A percentile compares a stretch with the other conserved stretches of the same genome.
Evolutionary conservation across 2,113 vertebrate species (phyloP).

Genomic region (Pseudois nayaur): DNA sequence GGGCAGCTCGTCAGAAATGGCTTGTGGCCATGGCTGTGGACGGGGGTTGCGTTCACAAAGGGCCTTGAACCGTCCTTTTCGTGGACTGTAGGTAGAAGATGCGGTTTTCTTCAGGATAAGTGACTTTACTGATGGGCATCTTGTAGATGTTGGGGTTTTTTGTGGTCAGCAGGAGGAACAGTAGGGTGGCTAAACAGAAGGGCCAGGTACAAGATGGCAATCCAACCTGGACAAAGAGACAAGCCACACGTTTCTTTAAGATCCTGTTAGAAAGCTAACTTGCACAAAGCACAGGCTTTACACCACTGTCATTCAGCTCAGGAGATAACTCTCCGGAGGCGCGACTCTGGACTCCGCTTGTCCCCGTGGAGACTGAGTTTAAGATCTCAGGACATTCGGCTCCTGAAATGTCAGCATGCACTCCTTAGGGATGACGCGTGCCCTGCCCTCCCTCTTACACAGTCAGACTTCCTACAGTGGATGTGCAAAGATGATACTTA

Average conservation of each 20-base stretch:
- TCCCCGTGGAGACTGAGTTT: background rate
- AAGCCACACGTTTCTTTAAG: background rate
- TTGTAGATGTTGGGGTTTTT: conserved; percentile 86
- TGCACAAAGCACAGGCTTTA: background rate
- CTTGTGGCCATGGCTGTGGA: background rate
- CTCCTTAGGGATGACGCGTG: background rate
- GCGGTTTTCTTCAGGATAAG: conserved; percentile 93
- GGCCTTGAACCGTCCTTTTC: conserved; percentile 43
- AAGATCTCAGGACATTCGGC: background rate
- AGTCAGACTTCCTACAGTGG: background rate
- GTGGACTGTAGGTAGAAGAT: conserved; percentile 78
- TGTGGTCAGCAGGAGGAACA: conserved; percentile 91
- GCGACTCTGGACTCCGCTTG: background rate
- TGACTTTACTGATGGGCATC: conserved; percentile 90
- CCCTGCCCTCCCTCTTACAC: background rate
- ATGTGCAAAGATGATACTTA: background rate
- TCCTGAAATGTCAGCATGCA: background rate
- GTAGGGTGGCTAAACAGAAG: conserved; percentile 92
- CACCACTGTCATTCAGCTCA: background rate
- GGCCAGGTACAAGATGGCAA: conserved; percentile 93
- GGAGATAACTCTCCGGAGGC: fast-evolving
- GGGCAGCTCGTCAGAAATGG: background rate
- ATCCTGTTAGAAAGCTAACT: background rate
- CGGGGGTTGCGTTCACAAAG: conserved; percentile 51
- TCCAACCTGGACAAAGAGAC: conserved; percentile 82